phyloP scores from a whole-genome alignment of 2,797 vertebrate genomes.

The Trematocara caparti region DNA sequence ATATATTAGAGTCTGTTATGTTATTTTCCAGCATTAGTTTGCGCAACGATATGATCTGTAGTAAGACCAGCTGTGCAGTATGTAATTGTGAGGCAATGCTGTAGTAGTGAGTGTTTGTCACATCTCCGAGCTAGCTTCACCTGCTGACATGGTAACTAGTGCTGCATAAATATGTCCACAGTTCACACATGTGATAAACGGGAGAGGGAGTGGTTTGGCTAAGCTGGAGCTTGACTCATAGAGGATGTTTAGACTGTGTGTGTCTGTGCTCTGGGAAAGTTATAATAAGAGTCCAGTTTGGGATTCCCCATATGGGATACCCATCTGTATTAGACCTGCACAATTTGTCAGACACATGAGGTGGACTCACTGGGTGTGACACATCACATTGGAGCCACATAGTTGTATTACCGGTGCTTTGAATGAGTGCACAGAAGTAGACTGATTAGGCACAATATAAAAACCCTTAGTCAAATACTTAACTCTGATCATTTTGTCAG shows the following conservation, averaged over 20 bases:
- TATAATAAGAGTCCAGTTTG: constrained; percentile 28
- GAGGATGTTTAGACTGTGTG: constrained; percentile 63
- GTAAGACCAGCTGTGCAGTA: not conserved
- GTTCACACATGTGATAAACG: constrained; percentile 36
- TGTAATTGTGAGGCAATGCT: not conserved
- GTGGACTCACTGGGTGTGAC: not conserved
- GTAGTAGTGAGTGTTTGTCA: not conserved
- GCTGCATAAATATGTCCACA: constrained; percentile 13
- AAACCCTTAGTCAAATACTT: not conserved
- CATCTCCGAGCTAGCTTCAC: not conserved
- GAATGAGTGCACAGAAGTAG: not conserved
- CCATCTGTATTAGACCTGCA: not conserved
- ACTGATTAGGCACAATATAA: not conserved
- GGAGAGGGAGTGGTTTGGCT: constrained; percentile 7
- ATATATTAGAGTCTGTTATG: constrained; percentile 9
- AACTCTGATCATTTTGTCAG: not conserved
- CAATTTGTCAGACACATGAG: not conserved
- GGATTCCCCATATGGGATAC: constrained; percentile 46
- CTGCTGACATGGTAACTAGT: not conserved
- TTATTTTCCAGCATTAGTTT: not conserved
- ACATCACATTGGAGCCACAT: not conserved
- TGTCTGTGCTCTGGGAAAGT: constrained; percentile 36
- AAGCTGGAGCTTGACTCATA: constrained; percentile 50
- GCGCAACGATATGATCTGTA: not conserved
- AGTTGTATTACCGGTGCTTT: not conserved